Base-by-base conservation (phyloP, 64 coral and sea anemone species). In the Dendrophyllia cribrosa region DNA sequence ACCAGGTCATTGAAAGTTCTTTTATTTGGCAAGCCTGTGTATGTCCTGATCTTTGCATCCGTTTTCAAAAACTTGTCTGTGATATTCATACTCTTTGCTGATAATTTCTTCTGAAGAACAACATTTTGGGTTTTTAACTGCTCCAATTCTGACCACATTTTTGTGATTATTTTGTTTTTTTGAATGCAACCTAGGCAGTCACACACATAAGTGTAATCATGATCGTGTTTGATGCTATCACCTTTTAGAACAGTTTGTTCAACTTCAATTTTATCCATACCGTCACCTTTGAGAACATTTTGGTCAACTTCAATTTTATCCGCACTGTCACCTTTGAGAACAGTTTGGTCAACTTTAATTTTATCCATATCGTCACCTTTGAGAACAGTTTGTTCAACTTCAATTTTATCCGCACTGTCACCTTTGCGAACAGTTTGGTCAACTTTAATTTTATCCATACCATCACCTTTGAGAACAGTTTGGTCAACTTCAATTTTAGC, bases 21-120 rank as follows among this genome's bases (percentile, higher is more conserved):
- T 63, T 94, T 88, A 20, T 72, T 93, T 25, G 74, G 91, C 46
- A 88, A 88, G 9, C 92, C 85, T 82, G 85, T 94, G 70, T 88
- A 94, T 12, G 23, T 79, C 60, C 43, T 88, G 13, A 94, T 87
- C 63, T 88, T 94, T 81, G 16, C 62, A 83, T 94, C 70, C 75
- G 78, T 94, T 77, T 76, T 74, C 22, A 94, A 88, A 89, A 94
- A 88, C 81, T 52, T 56, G 6, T 73, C 17, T 8, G 52, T 76
- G 80, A 87, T 11, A 87, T 87, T 93, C 76, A 3, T 78, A 58
- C 22, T 20, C 76, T 78, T 78, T 78, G 76, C 10, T 55, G 76
- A 11, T 78, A n/a, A n/a, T 55, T 51, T 78, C 20, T 78, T 59
- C 52, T 20, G 24, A 78, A 51, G 58, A 78, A 19, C n/a, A 25